A percentile compares a stretch with the other conserved stretches of the same genome.
phyloP scores from a whole-genome alignment of 2,797 vertebrate genomes.

The Coracias cyanogaster region DNA sequence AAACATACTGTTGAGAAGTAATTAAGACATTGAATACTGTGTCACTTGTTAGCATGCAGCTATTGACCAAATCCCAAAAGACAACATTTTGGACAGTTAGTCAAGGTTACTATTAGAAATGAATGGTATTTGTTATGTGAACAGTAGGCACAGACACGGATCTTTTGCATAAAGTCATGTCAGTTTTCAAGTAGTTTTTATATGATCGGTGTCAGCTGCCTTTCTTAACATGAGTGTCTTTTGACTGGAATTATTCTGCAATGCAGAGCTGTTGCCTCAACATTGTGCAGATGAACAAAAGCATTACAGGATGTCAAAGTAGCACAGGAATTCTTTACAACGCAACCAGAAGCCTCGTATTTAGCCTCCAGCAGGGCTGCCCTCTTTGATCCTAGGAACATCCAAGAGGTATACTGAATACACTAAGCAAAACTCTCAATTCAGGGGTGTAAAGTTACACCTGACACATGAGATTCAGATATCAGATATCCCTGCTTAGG shows the following conservation, averaged over 20 bases:
- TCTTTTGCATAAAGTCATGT: conserved; percentile 35
- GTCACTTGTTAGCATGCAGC: neutral
- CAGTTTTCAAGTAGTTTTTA: conserved; percentile 33
- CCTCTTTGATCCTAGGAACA: conserved; percentile 52
- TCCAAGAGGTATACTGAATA: neutral
- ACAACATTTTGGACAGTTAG: neutral
- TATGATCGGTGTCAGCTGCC: conserved; percentile 31
- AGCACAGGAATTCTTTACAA: conserved; percentile 32
- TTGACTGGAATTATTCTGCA: conserved; percentile 43
- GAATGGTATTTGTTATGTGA: conserved; percentile 42
- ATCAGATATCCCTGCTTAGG: neutral
- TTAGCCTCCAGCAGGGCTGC: conserved; percentile 58
- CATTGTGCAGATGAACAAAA: conserved; percentile 57
- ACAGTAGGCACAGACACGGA: neutral
- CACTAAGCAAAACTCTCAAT: conserved; percentile 35
- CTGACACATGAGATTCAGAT: neutral
- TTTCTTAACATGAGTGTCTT: conserved; percentile 29
- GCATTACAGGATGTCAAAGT: conserved; percentile 54
- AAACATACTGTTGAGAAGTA: neutral
- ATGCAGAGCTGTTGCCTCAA: neutral
- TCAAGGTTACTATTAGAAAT: conserved; percentile 19
- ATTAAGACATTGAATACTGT: conserved; percentile 26
- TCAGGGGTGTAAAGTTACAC: conserved; percentile 31
- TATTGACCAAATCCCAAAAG: neutral
- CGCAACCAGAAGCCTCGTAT: conserved; percentile 34